These are phyloP conservation scores for Sebastes aleutianus DNA, from an alignment of 2,797 vertebrate species.

Conservation along the genomic window DNA sequence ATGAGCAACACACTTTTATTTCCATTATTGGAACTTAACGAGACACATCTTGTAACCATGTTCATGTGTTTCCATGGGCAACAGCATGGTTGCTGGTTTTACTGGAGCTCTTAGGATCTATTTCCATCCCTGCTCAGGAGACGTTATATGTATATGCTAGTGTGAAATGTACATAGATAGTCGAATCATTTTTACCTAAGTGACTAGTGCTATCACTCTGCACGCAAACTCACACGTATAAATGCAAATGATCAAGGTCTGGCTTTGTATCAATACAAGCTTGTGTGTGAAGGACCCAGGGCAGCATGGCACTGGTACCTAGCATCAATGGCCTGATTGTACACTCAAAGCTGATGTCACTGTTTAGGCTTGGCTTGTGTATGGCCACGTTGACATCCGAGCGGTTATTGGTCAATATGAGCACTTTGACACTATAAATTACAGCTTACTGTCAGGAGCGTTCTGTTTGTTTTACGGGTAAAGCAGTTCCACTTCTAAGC, in stretches of 20 bases:
- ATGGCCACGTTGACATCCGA: slow-evolving; percentile 32
- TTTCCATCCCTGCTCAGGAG: background rate
- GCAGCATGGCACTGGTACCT: slow-evolving; percentile 69
- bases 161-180: background rate
- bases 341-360: slow-evolving; percentile 72
- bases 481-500: background rate
- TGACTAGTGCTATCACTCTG: background rate
- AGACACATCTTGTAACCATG: background rate
- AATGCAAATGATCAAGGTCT: background rate
- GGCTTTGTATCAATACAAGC: background rate
- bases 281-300: slow-evolving; percentile 32
- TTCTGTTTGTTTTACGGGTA: background rate
- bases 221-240: background rate
- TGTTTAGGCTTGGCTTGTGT: slow-evolving; percentile 29
- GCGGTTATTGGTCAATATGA: slow-evolving; percentile 32
- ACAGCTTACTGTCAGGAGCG: background rate
- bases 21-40: background rate
- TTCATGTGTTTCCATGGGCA: background rate
- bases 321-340: slow-evolving; percentile 79
- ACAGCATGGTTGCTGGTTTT: background rate
- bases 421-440: slow-evolving; percentile 20
- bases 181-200: background rate
- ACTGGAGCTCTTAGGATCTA: background rate
- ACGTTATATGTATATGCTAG: background rate
- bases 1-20: background rate